A percentile compares a stretch with the other conserved stretches of the same genome.
Evolutionary conservation across 2,797 vertebrate species (phyloP).

Genomic region (Austrolebias charrua): DNA sequence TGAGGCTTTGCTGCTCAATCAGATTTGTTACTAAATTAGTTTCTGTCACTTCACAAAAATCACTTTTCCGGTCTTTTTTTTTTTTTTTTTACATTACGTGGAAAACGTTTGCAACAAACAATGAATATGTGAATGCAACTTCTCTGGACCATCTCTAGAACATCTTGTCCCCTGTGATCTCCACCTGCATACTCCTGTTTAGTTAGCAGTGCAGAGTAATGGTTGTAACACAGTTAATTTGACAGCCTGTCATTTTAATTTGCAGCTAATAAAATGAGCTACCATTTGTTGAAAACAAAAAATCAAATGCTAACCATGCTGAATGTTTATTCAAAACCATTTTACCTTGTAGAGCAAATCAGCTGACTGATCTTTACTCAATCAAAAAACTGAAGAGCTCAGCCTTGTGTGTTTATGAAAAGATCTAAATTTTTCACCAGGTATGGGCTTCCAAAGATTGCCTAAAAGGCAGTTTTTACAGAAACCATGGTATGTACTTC

Average conservation of each 20-base stretch:
- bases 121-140: neutral
- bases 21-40: too few species aligned
- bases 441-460: neutral
- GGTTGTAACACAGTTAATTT: neutral
- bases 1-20: too few species aligned
- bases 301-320: neutral
- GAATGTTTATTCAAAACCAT: neutral
- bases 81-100: neutral
- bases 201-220: too few species aligned
- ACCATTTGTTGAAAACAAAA: neutral
- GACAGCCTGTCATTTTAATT: neutral
- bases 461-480: conserved; percentile 5
- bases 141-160: neutral
- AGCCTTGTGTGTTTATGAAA: neutral
- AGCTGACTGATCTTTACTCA: too few species aligned
- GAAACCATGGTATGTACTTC: too few species aligned
- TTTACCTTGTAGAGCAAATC: too few species aligned
- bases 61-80: neutral
- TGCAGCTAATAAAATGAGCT: neutral
- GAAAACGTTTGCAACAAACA: neutral
- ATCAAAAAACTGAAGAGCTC: too few species aligned
- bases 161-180: too few species aligned
- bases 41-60: too few species aligned
- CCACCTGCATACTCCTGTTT: too few species aligned
- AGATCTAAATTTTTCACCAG: neutral